Conservation (phyloP, 2,113 vertebrate genomes). For the Sterna hirundo region DNA sequence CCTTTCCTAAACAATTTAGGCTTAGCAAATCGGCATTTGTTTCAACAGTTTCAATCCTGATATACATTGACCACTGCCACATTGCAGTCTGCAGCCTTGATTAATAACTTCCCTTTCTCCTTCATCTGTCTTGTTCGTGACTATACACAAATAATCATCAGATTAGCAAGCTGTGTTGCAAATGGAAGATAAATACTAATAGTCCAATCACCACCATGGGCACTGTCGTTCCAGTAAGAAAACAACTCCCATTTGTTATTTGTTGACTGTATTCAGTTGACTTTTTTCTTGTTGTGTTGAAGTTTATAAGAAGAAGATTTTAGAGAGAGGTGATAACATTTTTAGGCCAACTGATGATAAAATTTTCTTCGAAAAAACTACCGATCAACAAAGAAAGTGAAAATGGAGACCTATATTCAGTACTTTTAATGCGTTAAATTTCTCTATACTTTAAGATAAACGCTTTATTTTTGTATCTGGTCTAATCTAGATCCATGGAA, state of each 20-base stretch:
- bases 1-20: slow-evolving; percentile 11
- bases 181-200: slow-evolving; percentile 58
- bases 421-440: background rate
- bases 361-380: background rate
- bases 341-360: background rate
- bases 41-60: slow-evolving; percentile 45
- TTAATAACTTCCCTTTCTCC: slow-evolving; percentile 50
- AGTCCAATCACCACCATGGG: background rate
- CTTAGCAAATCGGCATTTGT: slow-evolving; percentile 40
- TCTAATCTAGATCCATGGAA: background rate
- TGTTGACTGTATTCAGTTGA: background rate
- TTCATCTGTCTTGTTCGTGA: slow-evolving; percentile 49
- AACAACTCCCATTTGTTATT: slow-evolving; percentile 47
- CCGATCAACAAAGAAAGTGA: background rate
- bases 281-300: background rate
- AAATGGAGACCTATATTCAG: background rate
- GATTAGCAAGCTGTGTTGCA: slow-evolving; percentile 42
- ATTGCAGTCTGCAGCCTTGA: background rate
- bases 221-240: background rate
- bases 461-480: background rate
- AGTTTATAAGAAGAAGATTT: background rate
- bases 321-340: background rate
- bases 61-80: slow-evolving; percentile 7
- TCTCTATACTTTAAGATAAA: background rate
- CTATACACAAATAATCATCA: slow-evolving; percentile 49